phyloP scores from a whole-genome alignment of 2,797 vertebrate species.

The Delichon dasypus region DNA sequence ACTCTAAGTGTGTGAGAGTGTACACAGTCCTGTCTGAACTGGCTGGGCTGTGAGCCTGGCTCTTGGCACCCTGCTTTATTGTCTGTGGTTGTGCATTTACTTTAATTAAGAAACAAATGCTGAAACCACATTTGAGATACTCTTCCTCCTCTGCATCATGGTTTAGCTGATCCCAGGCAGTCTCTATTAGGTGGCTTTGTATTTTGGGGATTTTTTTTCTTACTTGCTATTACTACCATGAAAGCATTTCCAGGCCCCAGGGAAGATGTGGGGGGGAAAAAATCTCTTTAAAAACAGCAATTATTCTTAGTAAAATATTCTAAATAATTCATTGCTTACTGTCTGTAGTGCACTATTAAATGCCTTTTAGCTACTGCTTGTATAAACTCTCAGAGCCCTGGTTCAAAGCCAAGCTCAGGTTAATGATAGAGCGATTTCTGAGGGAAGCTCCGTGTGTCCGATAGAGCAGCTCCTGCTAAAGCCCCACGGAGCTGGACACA shows the following conservation, averaged over 20 bases:
- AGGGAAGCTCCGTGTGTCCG: fast-evolving
- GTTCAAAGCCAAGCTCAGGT: constrained; percentile 45
- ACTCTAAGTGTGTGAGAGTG: background rate
- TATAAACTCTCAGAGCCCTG: constrained; percentile 36
- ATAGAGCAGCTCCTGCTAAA: background rate
- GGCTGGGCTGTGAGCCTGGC: background rate
- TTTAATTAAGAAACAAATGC: constrained; percentile 8
- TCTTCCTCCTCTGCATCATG: background rate
- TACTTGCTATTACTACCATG: background rate
- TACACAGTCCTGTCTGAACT: background rate
- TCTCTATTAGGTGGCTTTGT: background rate
- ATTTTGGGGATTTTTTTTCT: background rate
- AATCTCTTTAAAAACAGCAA: constrained; percentile 44
- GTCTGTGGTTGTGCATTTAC: background rate
- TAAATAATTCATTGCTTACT: constrained; percentile 69
- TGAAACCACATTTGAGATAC: background rate
- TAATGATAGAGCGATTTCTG: background rate
- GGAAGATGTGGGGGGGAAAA: background rate
- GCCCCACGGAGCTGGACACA: fast-evolving
- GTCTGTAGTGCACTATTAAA: constrained; percentile 52
- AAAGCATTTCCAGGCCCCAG: constrained; percentile 27
- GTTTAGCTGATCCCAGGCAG: constrained; percentile 3
- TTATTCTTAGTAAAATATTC: constrained; percentile 68
- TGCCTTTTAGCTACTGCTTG: constrained; percentile 59
- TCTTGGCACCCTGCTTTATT: background rate